Evolutionary conservation across 2,888 invertebrate genomes (phyloP), one percentile per base, ranked within the genome.

Genomic region (Agriopis aurantiaria): DNA sequence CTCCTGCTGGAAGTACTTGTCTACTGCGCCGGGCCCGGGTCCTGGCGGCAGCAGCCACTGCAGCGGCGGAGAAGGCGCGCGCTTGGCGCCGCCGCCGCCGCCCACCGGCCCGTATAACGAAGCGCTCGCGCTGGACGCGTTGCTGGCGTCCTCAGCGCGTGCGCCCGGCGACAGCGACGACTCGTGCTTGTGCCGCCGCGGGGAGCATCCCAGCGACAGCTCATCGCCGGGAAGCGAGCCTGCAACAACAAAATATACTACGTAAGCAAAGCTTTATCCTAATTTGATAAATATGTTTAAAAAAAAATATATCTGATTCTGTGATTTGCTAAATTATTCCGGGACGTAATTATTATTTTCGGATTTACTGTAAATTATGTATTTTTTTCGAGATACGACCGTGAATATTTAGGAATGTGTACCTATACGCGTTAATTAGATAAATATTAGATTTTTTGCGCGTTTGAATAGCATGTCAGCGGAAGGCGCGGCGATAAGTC

Each of bases 151-250:
- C 92, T 97, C 97, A 84, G 96, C 96, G 85, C 96, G 95, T 76
- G 96, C 95, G 78, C 96, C 95, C 62, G 97, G 96, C 68, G 96
- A 96, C 81, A 95, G 95, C 84, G 89, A 95, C 85, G 94, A 95
- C 84, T 96, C 96, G 84, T 96, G 96, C 88, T 96, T 96, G 85
- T 96, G 93, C 48, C 93, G 86, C 56, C 93, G 85, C 73, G 94
- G 94, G 62, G 96, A 95, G 79, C 95, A 96, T 75, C 95, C 95
- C 78, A 97, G 91, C 48, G 97, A 97, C 71, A 97, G 89, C 87
- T 97, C 97, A 89, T 97, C 97, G 82, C 97, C 96, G 84, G 97
- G 96, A 88, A 97, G 95, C 81, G 97, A 96, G 94, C 97, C 97
- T 97, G 95, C 49, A 95, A 95, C 91, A 88, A 88, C 90, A 71